Conservation (phyloP, 1,140 invertebrate species). For the Nasonia giraulti region DNA sequence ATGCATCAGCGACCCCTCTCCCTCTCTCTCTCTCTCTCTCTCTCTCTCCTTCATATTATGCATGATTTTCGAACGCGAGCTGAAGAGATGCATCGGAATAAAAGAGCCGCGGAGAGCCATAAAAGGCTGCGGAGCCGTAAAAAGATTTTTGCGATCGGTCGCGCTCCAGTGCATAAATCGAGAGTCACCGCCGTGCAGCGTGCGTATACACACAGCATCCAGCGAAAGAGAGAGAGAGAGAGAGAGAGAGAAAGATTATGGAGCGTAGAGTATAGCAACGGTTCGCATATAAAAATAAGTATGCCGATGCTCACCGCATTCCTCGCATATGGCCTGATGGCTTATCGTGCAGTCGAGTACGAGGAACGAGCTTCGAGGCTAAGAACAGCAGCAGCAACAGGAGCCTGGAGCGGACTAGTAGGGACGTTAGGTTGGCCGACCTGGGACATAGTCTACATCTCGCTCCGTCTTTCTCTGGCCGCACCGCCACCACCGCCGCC, state of each 20-base stretch:
- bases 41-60: background rate
- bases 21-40: background rate
- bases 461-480: slow-evolving; percentile 23
- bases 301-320: slow-evolving; percentile 64
- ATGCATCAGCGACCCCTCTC: background rate
- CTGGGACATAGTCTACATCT: slow-evolving; percentile 55
- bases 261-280: background rate
- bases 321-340: slow-evolving; percentile 66
- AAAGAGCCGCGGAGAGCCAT: slow-evolving; percentile 6
- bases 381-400: slow-evolving; percentile 35
- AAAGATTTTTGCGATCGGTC: slow-evolving; percentile 37
- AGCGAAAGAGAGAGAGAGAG: background rate
- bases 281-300: slow-evolving; percentile 35
- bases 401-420: slow-evolving; percentile 2
- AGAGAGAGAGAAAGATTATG: slow-evolving; percentile 12
- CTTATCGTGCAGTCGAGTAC: slow-evolving; percentile 32
- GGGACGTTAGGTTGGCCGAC: slow-evolving; percentile 61
- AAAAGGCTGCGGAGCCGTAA: slow-evolving; percentile 31
- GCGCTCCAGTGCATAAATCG: slow-evolving; percentile 32
- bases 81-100: background rate
- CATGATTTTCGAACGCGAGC: background rate
- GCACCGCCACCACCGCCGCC: slow-evolving; percentile 9
- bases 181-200: background rate
- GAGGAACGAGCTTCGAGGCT: slow-evolving; percentile 42
- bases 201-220: too few relatives aligned